A percentile compares a stretch with the other conserved stretches of the same genome.
Conservation (phyloP, 2,888 invertebrate species). For the Eilema griseolum region DNA sequence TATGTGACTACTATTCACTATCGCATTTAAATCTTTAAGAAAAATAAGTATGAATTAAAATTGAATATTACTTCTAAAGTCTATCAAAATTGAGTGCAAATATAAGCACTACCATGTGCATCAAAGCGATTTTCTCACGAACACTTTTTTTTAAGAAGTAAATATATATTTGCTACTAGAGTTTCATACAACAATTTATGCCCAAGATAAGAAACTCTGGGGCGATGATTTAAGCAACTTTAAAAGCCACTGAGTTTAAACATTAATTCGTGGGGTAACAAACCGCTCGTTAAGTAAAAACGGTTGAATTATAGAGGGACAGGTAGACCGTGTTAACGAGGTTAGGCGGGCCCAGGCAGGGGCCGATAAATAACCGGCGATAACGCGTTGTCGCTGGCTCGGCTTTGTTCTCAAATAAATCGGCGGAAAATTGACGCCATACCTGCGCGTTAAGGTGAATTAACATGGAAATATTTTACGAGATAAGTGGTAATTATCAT, state of each 20-base stretch:
- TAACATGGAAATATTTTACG: slow-evolving; percentile 52
- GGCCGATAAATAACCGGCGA: slow-evolving; percentile 72
- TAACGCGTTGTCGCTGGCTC: slow-evolving; percentile 60
- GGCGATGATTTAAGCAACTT: slow-evolving; percentile 53
- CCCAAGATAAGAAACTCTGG: slow-evolving; percentile 42
- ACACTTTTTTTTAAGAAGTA: background rate
- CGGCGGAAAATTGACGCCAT: slow-evolving; percentile 65
- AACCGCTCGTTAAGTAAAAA: slow-evolving; percentile 71
- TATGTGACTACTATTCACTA: background rate
- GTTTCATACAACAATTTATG: slow-evolving; percentile 32
- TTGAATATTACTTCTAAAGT: background rate
- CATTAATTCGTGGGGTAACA: slow-evolving; percentile 69
- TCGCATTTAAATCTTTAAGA: background rate
- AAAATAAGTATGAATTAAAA: background rate
- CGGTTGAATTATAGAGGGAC: slow-evolving; percentile 72
- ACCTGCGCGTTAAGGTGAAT: slow-evolving; percentile 45
- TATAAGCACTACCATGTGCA: background rate
- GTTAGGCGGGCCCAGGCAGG: slow-evolving; percentile 50
- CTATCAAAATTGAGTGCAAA: background rate
- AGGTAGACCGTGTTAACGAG: slow-evolving; percentile 78
- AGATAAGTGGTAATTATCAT: slow-evolving; percentile 48
- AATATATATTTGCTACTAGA: slow-evolving; percentile 25
- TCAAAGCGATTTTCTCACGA: slow-evolving; percentile 3
- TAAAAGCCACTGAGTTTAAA: slow-evolving; percentile 56
- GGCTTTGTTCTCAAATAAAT: slow-evolving; percentile 67